These are phyloP conservation scores for Suncus etruscus DNA, from an alignment of 2,113 vertebrate genomes.

Conservation along the genomic window DNA sequence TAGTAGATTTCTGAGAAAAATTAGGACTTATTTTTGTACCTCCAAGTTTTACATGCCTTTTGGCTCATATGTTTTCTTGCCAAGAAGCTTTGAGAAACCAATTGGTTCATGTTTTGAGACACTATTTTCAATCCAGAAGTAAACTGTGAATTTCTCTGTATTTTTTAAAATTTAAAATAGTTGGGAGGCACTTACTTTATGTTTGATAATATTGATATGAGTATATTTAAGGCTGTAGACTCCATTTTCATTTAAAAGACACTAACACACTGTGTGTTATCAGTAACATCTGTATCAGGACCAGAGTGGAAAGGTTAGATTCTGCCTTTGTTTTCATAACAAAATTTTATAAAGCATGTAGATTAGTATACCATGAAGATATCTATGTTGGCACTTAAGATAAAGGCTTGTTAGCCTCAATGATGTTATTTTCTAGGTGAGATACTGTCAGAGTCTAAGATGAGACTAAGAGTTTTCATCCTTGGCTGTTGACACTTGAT, in stretches of 20 bases:
- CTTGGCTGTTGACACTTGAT: neutral
- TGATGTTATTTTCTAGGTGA: neutral
- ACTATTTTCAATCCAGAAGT: slow-evolving; percentile 1
- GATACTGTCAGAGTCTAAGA: neutral
- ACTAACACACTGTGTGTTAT: neutral
- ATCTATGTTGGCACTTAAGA: no score
- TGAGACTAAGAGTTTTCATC: neutral
- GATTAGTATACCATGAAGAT: neutral
- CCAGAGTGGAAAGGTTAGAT: neutral
- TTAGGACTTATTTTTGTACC: slow-evolving; percentile 38
- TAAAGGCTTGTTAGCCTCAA: neutral
- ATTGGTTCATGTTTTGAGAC: slow-evolving; percentile 43
- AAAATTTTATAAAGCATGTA: neutral
- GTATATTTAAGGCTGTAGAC: neutral
- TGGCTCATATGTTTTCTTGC: neutral
- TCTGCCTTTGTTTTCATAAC: neutral
- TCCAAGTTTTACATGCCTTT: neutral
- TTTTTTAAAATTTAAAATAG: slow-evolving; percentile 45
- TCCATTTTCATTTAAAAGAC: slow-evolving; percentile 12
- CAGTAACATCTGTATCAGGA: neutral
- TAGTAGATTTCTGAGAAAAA: slow-evolving; percentile 52
- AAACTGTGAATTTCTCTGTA: slow-evolving; percentile 61
- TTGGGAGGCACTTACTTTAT: slow-evolving; percentile 40
- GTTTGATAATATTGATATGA: slow-evolving; percentile 5
- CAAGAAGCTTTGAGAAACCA: slow-evolving; percentile 16